These are phyloP conservation scores for Atopsyche davidsoni DNA, from an alignment of 1,140 invertebrate genomes.

Conservation along the genomic window DNA sequence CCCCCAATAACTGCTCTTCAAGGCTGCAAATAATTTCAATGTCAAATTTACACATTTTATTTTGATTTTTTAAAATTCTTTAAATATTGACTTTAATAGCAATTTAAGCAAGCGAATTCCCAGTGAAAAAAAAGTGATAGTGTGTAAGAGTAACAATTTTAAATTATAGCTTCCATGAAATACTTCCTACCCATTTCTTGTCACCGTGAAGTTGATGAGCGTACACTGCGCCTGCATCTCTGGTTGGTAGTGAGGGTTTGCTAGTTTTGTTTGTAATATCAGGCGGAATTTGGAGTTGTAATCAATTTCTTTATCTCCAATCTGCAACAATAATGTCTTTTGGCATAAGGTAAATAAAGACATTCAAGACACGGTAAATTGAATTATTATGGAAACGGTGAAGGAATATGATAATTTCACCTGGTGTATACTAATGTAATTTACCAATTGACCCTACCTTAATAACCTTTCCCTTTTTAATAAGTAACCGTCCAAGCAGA, in stretches of 20 bases:
- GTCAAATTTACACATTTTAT: background rate
- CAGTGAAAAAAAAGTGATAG: background rate
- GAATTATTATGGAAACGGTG: too few relatives aligned
- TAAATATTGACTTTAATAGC: constrained; percentile 1
- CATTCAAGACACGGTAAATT: too few relatives aligned
- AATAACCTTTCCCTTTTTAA: constrained; percentile 72
- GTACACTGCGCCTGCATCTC: constrained; percentile 96
- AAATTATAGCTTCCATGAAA: background rate
- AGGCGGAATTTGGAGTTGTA: constrained; percentile 79
- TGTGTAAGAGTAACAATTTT: background rate
- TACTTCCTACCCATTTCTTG: constrained; percentile 62
- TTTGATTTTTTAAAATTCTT: background rate
- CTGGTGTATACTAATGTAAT: background rate
- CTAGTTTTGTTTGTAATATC: constrained; percentile 88
- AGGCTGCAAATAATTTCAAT: constrained; percentile 43
- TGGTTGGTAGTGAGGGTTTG: constrained; percentile 93
- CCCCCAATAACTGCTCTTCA: constrained; percentile 89
- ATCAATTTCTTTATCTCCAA: constrained; percentile 89
- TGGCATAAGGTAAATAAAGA: too few relatives aligned
- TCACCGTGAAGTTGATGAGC: constrained; percentile 93
- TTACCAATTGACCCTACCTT: constrained; percentile 45
- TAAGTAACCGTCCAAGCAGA: constrained; percentile 79
- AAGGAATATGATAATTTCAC: too few relatives aligned
- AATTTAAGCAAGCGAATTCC: background rate
- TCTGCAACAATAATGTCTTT: constrained; percentile 56